Evolutionary conservation across 2,888 invertebrate genomes (phyloP).

Genomic region (Luperina nickerlii): DNA sequence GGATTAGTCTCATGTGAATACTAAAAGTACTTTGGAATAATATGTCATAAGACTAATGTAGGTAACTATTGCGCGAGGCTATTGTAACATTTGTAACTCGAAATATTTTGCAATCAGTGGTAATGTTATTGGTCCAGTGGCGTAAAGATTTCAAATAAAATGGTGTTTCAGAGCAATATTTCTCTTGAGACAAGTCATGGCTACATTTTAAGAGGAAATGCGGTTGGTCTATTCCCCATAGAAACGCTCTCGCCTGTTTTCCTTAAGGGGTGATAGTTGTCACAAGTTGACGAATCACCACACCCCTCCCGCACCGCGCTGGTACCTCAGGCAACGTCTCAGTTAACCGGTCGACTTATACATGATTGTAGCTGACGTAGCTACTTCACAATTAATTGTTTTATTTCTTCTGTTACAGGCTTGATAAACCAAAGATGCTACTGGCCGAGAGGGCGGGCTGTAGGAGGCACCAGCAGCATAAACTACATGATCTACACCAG

Average conservation of each 20-base stretch:
- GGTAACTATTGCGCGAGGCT: neutral
- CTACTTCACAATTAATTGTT: neutral
- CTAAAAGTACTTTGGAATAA: neutral
- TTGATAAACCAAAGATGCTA: conserved; percentile 89
- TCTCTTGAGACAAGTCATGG: neutral
- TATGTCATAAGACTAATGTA: neutral
- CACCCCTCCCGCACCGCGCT: too few species aligned
- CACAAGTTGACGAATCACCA: too few species aligned
- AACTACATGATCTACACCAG: conserved; percentile 96
- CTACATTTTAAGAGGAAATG: neutral
- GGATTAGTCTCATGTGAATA: neutral
- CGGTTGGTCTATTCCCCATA: too few species aligned
- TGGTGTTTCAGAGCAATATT: neutral
- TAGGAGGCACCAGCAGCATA: conserved; percentile 95
- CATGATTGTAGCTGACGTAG: neutral
- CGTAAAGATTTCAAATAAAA: neutral
- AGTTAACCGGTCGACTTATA: neutral
- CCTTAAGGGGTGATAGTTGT: too few species aligned
- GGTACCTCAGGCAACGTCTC: too few species aligned
- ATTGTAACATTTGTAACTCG: neutral
- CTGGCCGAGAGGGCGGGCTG: conserved; percentile 93
- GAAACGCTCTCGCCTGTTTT: too few species aligned
- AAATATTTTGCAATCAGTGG: neutral
- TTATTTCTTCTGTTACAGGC: conserved; percentile 69
- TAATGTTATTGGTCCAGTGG: neutral